Conservation (phyloP, 2,888 invertebrate species). For the Lepetodrilus schrolli region DNA sequence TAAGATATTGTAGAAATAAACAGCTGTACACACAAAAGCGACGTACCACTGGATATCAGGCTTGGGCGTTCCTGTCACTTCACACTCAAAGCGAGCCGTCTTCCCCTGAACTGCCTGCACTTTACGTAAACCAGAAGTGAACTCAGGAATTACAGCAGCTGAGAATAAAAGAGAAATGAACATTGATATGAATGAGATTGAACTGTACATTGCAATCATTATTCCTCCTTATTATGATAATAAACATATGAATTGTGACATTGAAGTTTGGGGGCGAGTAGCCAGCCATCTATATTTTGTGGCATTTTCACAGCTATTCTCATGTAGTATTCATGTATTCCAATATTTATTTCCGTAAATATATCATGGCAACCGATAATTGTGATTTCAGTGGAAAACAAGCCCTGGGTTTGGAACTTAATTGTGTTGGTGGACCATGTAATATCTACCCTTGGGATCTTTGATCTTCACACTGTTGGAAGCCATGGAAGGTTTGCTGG, state of each 20-base stretch:
- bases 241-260: too few relatives aligned
- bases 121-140: constrained; percentile 88
- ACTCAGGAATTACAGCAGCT: constrained; percentile 92
- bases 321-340: neutral
- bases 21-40: too few relatives aligned
- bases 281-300: neutral
- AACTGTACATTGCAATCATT: too few relatives aligned
- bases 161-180: too few relatives aligned
- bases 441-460: constrained; percentile 88
- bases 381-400: too few relatives aligned
- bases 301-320: neutral
- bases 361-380: too few relatives aligned
- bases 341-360: neutral
- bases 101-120: constrained; percentile 94
- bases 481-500: constrained; percentile 89
- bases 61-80: constrained; percentile 90
- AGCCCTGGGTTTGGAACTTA: too few relatives aligned
- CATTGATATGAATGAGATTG: too few relatives aligned
- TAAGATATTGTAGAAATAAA: too few relatives aligned
- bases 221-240: too few relatives aligned
- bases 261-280: too few relatives aligned
- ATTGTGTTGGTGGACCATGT: too few relatives aligned
- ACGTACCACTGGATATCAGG: constrained; percentile 90
- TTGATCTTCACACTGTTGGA: constrained; percentile 92
- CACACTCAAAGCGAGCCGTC: constrained; percentile 93